phyloP scores from a whole-genome alignment of 2,888 invertebrate genomes.

The Eilema caniola region DNA sequence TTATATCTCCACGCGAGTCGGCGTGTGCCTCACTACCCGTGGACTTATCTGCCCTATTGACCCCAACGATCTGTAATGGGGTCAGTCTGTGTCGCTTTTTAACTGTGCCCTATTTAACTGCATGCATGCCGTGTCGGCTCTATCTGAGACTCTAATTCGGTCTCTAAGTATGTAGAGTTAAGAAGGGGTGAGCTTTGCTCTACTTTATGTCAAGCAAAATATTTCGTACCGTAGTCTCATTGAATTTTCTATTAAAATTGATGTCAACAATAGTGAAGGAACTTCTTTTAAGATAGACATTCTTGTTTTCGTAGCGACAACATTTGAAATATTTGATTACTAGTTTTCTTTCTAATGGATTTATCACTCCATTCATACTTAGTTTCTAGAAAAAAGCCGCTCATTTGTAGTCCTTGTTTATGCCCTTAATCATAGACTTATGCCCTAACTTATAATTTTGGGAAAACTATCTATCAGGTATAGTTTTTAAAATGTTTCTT shows the following conservation, averaged over 20 bases:
- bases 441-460: neutral
- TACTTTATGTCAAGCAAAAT: neutral
- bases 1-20: neutral
- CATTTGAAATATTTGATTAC: neutral
- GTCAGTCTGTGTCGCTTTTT: constrained; percentile 14
- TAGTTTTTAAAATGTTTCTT: neutral
- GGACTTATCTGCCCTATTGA: constrained; percentile 6
- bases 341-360: no score
- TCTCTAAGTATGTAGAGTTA: neutral
- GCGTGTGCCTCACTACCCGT: neutral
- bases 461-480: neutral
- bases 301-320: neutral
- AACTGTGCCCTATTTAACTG: constrained; percentile 12
- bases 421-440: no score
- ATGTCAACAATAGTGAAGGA: neutral
- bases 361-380: no score
- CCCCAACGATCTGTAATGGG: constrained; percentile 7
- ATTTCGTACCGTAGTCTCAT: neutral
- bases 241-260: neutral
- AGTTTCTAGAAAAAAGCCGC: neutral
- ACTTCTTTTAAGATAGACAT: neutral
- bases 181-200: neutral
- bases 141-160: neutral
- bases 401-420: no score
- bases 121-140: constrained; percentile 3